Conservation (phyloP, 2,888 invertebrate genomes). For the Protophormia terraenovae region DNA sequence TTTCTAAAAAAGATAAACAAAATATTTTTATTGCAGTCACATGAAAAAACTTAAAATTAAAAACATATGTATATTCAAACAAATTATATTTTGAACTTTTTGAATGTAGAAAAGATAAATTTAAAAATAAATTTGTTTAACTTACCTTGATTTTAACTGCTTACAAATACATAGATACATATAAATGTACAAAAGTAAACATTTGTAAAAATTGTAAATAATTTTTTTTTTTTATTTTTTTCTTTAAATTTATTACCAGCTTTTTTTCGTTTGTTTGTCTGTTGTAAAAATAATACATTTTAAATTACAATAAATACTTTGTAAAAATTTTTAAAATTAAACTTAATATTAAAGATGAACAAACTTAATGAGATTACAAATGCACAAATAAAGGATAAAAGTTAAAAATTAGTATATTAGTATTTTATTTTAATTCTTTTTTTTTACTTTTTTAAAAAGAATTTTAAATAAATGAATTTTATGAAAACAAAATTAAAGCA, state of each 20-base stretch:
- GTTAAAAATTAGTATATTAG: too few species aligned
- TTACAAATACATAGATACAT: neutral
- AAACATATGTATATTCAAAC: neutral
- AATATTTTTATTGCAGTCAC: slow-evolving; percentile 21
- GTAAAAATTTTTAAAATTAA: slow-evolving; percentile 1
- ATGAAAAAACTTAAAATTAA: neutral
- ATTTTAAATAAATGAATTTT: neutral
- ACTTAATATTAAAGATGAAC: slow-evolving; percentile 40
- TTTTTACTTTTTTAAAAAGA: slow-evolving; percentile 7
- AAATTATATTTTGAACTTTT: neutral
- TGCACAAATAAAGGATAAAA: slow-evolving; percentile 3
- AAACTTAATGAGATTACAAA: slow-evolving; percentile 43
- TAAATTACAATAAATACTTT: slow-evolving; percentile 64
- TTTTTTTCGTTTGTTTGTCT: slow-evolving; percentile 40
- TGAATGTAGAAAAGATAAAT: slow-evolving; percentile 10
- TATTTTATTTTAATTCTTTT: too few species aligned
- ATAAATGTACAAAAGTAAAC: too few species aligned
- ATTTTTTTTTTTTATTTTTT: slow-evolving; percentile 5
- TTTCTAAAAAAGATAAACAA: slow-evolving; percentile 25
- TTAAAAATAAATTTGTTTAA: slow-evolving; percentile 6
- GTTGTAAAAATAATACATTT: slow-evolving; percentile 63
- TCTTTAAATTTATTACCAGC: slow-evolving; percentile 8
- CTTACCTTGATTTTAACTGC: slow-evolving; percentile 19
- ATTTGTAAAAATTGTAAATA: slow-evolving; percentile 7
- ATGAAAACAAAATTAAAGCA: slow-evolving; percentile 41